phyloP scores from a whole-genome alignment of 2,113 vertebrate species.

The Oenanthe melanoleuca region DNA sequence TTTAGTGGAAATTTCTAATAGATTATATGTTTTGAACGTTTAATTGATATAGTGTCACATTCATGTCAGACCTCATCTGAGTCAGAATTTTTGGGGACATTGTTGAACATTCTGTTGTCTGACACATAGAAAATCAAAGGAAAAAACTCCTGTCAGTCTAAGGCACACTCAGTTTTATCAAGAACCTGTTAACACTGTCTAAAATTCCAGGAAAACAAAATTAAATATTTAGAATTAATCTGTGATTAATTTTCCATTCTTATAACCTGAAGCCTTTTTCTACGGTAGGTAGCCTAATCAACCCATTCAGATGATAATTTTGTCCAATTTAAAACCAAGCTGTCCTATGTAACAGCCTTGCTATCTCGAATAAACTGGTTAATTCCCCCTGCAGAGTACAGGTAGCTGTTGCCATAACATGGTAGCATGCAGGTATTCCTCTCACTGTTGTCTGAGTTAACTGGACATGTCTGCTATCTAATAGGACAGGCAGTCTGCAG shows the following conservation, averaged over 20 bases:
- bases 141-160: neutral
- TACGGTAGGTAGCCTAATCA: neutral
- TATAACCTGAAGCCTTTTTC: neutral
- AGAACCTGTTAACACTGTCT: neutral
- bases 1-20: neutral
- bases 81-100: neutral
- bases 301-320: neutral
- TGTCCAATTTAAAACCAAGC: neutral
- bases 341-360: neutral
- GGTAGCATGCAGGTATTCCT: neutral
- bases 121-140: neutral
- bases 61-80: neutral
- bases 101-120: neutral
- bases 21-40: neutral
- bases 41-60: neutral
- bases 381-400: neutral
- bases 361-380: neutral
- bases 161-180: neutral
- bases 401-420: neutral
- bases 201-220: slow-evolving; percentile 6
- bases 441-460: neutral
- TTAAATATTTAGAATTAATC: neutral
- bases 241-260: neutral
- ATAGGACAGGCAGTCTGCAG: slow-evolving; percentile 46
- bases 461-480: neutral